These are phyloP conservation scores for Bettongia penicillata DNA, from an alignment of 2,113 vertebrate genomes.

Conservation along the genomic window DNA sequence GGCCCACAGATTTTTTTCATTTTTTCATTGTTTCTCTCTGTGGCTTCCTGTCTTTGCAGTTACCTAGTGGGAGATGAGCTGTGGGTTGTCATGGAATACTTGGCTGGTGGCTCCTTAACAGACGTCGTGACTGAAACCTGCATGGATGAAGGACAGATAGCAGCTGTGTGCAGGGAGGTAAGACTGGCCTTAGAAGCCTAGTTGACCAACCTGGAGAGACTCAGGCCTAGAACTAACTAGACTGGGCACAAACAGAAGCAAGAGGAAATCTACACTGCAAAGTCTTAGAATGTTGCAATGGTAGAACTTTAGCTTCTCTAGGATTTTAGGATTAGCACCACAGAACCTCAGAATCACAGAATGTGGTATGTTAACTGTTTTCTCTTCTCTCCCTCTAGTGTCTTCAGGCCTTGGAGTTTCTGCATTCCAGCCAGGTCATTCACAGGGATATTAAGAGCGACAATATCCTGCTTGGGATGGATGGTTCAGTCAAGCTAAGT, in stretches of 20 bases:
- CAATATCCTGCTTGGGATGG: conserved; percentile 98
- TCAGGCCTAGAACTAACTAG: not conserved
- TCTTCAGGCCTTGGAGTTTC: conserved; percentile 97
- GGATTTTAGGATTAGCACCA: not conserved
- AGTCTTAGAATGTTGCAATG: not conserved
- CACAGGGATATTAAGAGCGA: conserved; percentile 99
- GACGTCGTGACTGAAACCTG: conserved; percentile 98
- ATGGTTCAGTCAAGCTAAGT: conserved; percentile 99
- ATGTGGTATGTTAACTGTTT: not conserved
- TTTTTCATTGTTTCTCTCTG: not conserved
- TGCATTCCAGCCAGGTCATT: conserved; percentile 97
- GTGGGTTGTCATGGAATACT: conserved; percentile 99
- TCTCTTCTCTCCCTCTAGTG: conserved; percentile 84
- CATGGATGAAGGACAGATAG: conserved; percentile 98
- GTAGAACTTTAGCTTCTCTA: not conserved
- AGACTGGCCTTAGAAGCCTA: conserved; percentile 42
- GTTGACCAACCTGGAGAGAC: not conserved
- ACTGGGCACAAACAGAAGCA: conserved; percentile 12
- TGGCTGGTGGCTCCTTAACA: conserved; percentile 96
- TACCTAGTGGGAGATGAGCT: conserved; percentile 98
- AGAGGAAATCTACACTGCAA: not conserved
- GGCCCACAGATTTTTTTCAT: not conserved
- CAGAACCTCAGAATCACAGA: not conserved
- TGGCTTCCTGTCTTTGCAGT: conserved; percentile 79
- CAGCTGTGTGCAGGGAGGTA: conserved; percentile 97